Base-by-base conservation (phyloP, 2,113 vertebrate genomes). In the Neogobius melanostomus region DNA sequence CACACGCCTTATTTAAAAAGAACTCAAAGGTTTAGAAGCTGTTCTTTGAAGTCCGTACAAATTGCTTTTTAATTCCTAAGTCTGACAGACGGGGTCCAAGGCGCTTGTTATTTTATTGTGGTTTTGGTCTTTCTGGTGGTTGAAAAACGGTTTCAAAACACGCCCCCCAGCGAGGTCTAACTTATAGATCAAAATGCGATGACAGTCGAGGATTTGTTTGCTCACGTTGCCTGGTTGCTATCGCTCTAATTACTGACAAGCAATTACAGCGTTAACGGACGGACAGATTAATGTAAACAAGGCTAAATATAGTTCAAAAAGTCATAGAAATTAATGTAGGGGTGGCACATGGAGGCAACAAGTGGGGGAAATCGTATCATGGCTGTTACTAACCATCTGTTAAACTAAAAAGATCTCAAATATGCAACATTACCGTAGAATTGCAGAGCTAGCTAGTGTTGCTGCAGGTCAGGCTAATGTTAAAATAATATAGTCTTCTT, bases 111-210 rank as follows among this genome's bases (percentile, higher is more conserved):
- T 60, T 60, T 60, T 60, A 44, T 60, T 43, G 28, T 44, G 28
- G 42, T 61, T 42, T 16, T 53, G 48, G 50, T 42, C 42, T 42
- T 64, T 54, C 8, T 28, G 17, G 12, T 50, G 46, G 14, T 69
- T 69, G 49, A 36, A 43, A 16, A 51, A 28, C 5, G 5, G 46
- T 8, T 69, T 69, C 50, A 43, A 16, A 51, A 14, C 5, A 5
- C 21, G 17, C 44, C 45, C 15, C 15, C 6, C 36, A 61, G 17
- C 43, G 11, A 15, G 57, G 57, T 11, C 6, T 44, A 28, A 47
- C 69, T 5, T 53, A 3, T 21, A 16, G 49, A 66, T 73, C 63
- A 61, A 66, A 66, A 66, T n/a, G 47, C 59, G 69, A 16, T 46
- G 64, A 73, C 47, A 61, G 71, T 10, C 7, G 11, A 8, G n/a